A percentile compares a stretch with the other conserved stretches of the same genome.
Evolutionary conservation across 2,113 vertebrate species (phyloP).

Genomic region (Girardinichthys multiradiatus): DNA sequence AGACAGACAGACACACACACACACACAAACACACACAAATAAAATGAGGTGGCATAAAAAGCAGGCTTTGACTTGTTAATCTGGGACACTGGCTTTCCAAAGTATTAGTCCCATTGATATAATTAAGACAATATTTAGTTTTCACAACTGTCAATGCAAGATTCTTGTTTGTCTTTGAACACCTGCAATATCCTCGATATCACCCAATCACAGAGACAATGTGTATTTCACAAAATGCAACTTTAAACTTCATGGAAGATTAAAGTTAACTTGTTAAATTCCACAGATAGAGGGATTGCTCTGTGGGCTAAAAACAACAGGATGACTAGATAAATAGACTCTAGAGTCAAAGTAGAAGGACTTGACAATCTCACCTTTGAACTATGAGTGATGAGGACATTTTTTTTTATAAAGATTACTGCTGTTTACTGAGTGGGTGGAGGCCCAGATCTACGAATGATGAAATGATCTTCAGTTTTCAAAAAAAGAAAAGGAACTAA

Average conservation of each 20-base stretch:
- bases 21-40: conserved; percentile 48
- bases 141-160: neutral
- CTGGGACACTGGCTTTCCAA: conserved; percentile 43
- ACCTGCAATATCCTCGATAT: neutral
- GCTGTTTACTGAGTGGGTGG: conserved; percentile 64
- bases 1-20: conserved; percentile 52
- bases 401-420: conserved; percentile 70
- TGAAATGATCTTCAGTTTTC: conserved; percentile 41
- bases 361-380: conserved; percentile 75
- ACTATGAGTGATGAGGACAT: conserved; percentile 69
- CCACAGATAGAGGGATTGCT: neutral
- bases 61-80: conserved; percentile 65
- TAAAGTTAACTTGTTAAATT: neutral
- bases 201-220: too few relatives aligned
- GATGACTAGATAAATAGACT: conserved; percentile 42
- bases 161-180: neutral
- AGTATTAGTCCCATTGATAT: conserved; percentile 29
- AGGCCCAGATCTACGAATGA: conserved; percentile 54
- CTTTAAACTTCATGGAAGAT: neutral
- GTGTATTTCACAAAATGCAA: neutral
- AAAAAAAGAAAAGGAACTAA: conserved; percentile 49
- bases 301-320: neutral
- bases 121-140: neutral
- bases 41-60: conserved; percentile 26
- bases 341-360: conserved; percentile 8